Base-by-base conservation (phyloP, 2,797 vertebrate genomes). In the Rousettus madagascariensis region DNA sequence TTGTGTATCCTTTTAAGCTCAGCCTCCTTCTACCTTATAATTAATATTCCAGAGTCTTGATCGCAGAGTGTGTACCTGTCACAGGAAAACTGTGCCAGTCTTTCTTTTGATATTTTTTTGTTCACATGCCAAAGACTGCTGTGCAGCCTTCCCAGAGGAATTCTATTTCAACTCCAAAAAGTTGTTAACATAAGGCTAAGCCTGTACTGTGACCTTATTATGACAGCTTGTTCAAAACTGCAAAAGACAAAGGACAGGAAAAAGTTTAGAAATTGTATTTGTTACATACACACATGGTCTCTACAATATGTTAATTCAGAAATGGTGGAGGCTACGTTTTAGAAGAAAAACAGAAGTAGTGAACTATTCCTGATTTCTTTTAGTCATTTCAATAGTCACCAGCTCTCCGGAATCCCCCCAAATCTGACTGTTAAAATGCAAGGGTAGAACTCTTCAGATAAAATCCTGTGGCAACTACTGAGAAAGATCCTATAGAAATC, bases 161-260 rank as follows among this genome's bases (percentile, higher is more conserved):
- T 97, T 97, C 83, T 86, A 38, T 95, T 98, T 98, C 97, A 98
- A 95, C 98, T 97, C 91, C n/a, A n/a, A 94, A 96, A 98, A 98
- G 97, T 55, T 98, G 98, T 98, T 98, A 98, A 98, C 98, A 98
- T 97, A 98, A 97, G 98, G 97, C 97, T 98, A 96, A 98, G 97
- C 94, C 95, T 96, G 96, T 98, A 96, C 97, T 90, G 33, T 97
- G 98, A 97, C 97, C 89, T 97, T 98, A 98, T 97, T 96, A 96
- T 98, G 98, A 98, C 98, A 98, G 97, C 91, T 97, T 97, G 92
- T 96, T 98, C 94, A 97, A 97, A 97, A 98, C 96, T 90, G 91
- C 91, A 97, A 95, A 95, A 98, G 97, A 97, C 90, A 95, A 91
- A 97, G 90, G 91, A 97, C 86, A 96, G 85, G 43, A 0, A 4